Base-by-base conservation (phyloP, 1,140 invertebrate genomes). In the Scylla paramamosain region DNA sequence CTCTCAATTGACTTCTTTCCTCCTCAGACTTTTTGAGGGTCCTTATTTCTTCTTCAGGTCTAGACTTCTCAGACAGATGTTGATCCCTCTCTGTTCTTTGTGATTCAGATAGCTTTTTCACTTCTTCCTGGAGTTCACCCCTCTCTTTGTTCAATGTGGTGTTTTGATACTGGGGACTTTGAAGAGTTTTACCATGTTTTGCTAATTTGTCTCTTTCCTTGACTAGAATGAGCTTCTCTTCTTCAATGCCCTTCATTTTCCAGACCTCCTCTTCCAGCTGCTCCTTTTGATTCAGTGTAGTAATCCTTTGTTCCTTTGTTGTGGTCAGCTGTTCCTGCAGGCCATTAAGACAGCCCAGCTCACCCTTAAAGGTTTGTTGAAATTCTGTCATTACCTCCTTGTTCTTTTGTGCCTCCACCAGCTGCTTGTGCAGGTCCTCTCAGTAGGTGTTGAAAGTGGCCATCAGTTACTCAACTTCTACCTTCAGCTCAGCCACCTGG, bases 371-470 rank as follows among this genome's bases (percentile, higher is more conserved):
- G 95, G 96, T 96, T 67, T 95, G 92, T 83, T 96, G 96, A 39
- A 95, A 83, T 88, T 96, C 96, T 14, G 96, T 92, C 52, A 96
- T 59, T 46, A 94, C 95, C 31, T 96, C 96, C 90, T 96, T 94
- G 52, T 96, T 93, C 39, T 39, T 96, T 0, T 96, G 96, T 95
- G 97, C 95, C 48, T 97, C 96, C 46, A 97, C 96, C 6, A 97
- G 88, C 20, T 97, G 96, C 0, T 96, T 96, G 32, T 97, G 96
- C 0, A 97, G 95, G 31, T 97, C 97, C 7, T 96, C 96, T 25
- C 94, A 91, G 32, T 95, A 91, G 31, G 31, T 20, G 28, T 92
- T 92, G 31, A 88, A 95, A 4, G 83, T 88, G 4, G 31, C 87
- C 84, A 95, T 95, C 83, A 95, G 46, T 29, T 92, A 82, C 32